Conservation (phyloP, 1,140 invertebrate species). For the Papilio xuthus region DNA sequence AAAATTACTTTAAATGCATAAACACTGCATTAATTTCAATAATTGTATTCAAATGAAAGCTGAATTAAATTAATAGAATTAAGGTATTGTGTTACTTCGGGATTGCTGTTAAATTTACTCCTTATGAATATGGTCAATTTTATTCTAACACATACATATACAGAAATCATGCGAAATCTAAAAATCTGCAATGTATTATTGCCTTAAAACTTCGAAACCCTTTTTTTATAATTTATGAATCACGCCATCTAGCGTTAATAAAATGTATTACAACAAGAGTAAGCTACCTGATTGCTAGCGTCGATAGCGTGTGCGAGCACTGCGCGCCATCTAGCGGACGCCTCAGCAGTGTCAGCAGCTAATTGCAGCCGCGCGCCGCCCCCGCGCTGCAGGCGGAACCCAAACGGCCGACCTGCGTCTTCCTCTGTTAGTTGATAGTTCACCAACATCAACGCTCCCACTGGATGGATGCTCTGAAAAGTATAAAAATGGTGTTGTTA, state of each 20-base stretch:
- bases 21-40: neutral
- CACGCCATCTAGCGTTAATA: slow-evolving; percentile 14
- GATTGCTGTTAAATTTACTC: too few species aligned
- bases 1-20: neutral
- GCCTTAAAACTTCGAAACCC: too few species aligned
- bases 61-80: neutral
- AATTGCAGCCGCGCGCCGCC: slow-evolving; percentile 90
- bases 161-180: too few species aligned
- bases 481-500: neutral
- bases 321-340: slow-evolving; percentile 88
- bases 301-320: slow-evolving; percentile 87
- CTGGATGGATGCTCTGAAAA: slow-evolving; percentile 90
- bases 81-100: too few species aligned
- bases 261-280: neutral
- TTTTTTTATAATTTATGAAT: neutral
- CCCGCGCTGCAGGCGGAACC: slow-evolving; percentile 86
- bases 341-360: slow-evolving; percentile 90
- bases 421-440: slow-evolving; percentile 90
- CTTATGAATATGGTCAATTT: too few species aligned
- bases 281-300: slow-evolving; percentile 83
- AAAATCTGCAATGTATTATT: too few species aligned
- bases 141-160: too few species aligned
- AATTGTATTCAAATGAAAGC: neutral
- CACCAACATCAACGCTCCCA: slow-evolving; percentile 93
- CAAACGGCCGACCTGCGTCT: slow-evolving; percentile 68